phyloP scores from a whole-genome alignment of 1,140 invertebrate species.

The Hestina assimilis region DNA sequence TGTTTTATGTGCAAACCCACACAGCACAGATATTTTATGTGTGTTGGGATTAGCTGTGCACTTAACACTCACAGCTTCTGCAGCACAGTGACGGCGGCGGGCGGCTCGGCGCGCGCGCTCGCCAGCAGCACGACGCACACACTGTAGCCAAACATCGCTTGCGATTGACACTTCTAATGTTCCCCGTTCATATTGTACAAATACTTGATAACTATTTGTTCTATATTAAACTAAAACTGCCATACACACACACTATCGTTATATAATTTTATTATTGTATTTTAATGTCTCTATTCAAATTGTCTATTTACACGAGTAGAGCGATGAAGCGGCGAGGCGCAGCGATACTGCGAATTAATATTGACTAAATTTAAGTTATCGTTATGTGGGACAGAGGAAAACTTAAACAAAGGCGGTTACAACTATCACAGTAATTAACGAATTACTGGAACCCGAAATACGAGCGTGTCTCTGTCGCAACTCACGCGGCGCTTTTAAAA shows the following conservation, averaged over 20 bases:
- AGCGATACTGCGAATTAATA: background rate
- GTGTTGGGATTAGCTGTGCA: too few species aligned
- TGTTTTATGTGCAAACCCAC: too few species aligned
- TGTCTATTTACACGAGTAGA: background rate
- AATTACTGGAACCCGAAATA: too few species aligned
- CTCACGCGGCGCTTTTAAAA: background rate
- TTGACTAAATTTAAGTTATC: background rate
- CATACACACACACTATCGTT: too few species aligned
- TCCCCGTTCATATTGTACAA: too few species aligned
- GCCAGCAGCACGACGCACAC: conserved; percentile 2
- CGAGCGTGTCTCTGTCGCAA: background rate
- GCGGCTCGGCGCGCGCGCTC: conserved; percentile 11
- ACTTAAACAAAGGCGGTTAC: background rate
- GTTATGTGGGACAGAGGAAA: background rate
- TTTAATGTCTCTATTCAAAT: too few species aligned
- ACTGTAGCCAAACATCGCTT: background rate
- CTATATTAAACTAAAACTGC: too few species aligned
- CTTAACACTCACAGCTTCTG: conserved; percentile 33
- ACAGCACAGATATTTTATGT: too few species aligned
- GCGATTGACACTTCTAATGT: background rate
- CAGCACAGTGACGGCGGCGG: conserved; percentile 29
- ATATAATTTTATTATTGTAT: too few species aligned
- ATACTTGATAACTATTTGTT: too few species aligned
- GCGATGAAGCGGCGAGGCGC: background rate
- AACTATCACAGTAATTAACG: background rate